Percentiles rank a stretch among this genome's conserved stretches.
Conservation (phyloP, 2,797 vertebrate species). For the Masticophis lateralis region DNA sequence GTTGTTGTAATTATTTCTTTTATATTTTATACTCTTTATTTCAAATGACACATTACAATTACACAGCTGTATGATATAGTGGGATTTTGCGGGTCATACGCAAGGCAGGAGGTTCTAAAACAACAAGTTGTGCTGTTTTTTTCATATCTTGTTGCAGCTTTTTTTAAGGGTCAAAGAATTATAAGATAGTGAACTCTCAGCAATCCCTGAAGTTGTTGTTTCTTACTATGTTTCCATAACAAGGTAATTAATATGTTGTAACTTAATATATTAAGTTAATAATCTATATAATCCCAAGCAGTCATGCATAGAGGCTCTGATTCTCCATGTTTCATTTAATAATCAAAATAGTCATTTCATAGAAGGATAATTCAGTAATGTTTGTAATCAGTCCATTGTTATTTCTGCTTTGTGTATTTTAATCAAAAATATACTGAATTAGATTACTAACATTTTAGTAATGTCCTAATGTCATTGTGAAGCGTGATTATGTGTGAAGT, state of each 20-base stretch:
- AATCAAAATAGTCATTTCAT: background rate
- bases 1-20: background rate
- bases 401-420: background rate
- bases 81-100: background rate
- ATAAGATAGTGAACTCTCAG: background rate
- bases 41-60: background rate
- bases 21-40: background rate
- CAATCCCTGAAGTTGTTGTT: background rate
- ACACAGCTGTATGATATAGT: background rate
- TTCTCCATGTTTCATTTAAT: background rate
- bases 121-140: background rate
- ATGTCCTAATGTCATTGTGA: background rate
- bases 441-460: background rate
- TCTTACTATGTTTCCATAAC: background rate
- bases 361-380: background rate
- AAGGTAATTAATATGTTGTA: background rate
- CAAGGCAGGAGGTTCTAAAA: background rate
- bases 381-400: background rate
- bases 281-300: background rate
- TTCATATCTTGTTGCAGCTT: background rate
- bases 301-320: background rate
- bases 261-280: background rate
- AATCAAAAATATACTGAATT: background rate
- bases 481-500: background rate
- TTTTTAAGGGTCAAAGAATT: background rate